Base-by-base conservation (phyloP, 1,140 invertebrate species). In the Aphelinus atriplicis region DNA sequence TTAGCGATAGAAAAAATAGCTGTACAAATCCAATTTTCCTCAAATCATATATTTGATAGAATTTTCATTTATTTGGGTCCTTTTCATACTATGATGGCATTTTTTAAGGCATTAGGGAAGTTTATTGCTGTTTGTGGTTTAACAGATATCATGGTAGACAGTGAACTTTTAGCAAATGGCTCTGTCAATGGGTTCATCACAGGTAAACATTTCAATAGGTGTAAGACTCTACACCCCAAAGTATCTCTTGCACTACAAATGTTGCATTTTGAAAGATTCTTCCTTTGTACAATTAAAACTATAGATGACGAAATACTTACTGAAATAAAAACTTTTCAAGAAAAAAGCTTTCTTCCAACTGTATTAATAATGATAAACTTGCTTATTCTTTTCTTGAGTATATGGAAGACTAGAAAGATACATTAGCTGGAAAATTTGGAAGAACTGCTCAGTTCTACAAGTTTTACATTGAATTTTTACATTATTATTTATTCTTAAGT, bases 21-120 rank as follows among this genome's bases (percentile, higher is more conserved):
- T 53, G 69, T 84, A 6, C 79, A 83, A 81, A 84, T 86, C 62
- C 84, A 87, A 79, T 68, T 48, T 43, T 75, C 61, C 7, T 82
- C 87, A 80, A 74, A 76, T 45, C 76, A 80, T 10, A 71, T n/a
- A 55, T 88, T 82, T 78, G 67, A 87, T 58, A 85, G 88, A 71
- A 61, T 89, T 66, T 90, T 90, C 74, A 88, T 90, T 46, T 84
- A 89, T 75, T 73, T 89, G n/a, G 89, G 89, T 48, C 55, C 83
- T 1, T 90, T 90, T 73, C 88, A 89, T 73, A 83, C 89, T n/a
- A 83, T 84, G 79, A 80, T 89, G 82, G 78, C 87, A 5, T 89
- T 81, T 76, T 89, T 89, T 72, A 79, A 74, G 65, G 72, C 68
- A 26, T 1, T 79, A 1, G 76, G 87, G 5, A 87, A 88, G 80